Base-by-base conservation (phyloP, 1,140 invertebrate genomes). In the Drosophila albomicans region DNA sequence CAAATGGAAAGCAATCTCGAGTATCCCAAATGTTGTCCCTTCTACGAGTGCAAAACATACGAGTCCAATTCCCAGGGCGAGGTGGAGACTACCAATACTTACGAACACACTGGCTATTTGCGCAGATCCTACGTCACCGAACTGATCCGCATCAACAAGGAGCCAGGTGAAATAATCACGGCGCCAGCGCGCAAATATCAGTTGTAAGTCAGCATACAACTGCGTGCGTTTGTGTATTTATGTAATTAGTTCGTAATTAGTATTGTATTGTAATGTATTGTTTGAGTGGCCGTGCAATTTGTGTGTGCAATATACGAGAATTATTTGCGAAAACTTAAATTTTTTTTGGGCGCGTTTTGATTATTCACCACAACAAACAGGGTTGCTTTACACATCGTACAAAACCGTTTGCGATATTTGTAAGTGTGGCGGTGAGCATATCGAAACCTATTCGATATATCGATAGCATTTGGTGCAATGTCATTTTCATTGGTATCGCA, bases 21-120 rank as follows among this genome's bases (percentile, higher is more conserved):
- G 5, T 92, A 91, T 79, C 91, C 91, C 5, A 61, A 65, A n/a
- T 92, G 91, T 28, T 92, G 91, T 61, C 88, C 91, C 1, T 20
- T 82, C 30, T 91, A 88, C 54, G 77, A 84, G 38, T 92, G 91
- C 67, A 86, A 80, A 54, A 79, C 43, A 35, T 77, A 88, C 41
- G 43, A 62, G 20, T 38, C 56, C 0, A 71, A 70, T 64, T 38
- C 70, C 2, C 64, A 62, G 2, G 78, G 85, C 1, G 58, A 73
- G 3, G 11, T 78, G 67, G 79, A 90, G 32, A 65, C 81, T 16
- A 92, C 59, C 5, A 72, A 75, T 46, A 88, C 73, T 0, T 92
- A 82, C 8, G 74, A 91, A 66, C 91, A 91, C 16, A 64, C 78
- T 52, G 91, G 86, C 4, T 79, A 72, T 35, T 64, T 88, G 48